Conservation (phyloP, 1,140 invertebrate species). For the Pseudomyrmex gracilis region DNA sequence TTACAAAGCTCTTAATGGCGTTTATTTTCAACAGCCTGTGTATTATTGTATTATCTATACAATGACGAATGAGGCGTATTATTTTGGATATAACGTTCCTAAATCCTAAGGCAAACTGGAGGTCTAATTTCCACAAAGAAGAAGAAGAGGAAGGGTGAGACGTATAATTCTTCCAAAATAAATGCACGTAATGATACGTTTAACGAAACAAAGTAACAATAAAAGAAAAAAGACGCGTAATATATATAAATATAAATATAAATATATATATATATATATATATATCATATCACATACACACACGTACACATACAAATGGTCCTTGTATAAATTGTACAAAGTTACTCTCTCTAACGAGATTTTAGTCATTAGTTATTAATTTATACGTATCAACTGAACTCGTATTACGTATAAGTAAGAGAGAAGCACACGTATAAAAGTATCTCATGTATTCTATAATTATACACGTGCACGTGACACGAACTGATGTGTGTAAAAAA, state of each 20-base stretch:
- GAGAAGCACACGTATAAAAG: background rate
- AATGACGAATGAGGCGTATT: constrained; percentile 76
- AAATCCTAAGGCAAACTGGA: constrained; percentile 75
- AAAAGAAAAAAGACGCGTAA: constrained; percentile 54
- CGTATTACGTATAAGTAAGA: constrained; percentile 15
- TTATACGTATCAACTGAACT: constrained; percentile 55
- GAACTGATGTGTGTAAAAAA: constrained; percentile 3
- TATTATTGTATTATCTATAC: constrained; percentile 56
- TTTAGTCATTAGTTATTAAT: constrained; percentile 80
- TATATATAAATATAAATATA: constrained; percentile 63
- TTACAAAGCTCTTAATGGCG: constrained; percentile 53
- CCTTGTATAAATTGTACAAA: constrained; percentile 83
- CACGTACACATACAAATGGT: constrained; percentile 61
- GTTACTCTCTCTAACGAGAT: constrained; percentile 69
- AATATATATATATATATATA: constrained; percentile 62
- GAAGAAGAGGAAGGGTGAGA: constrained; percentile 66
- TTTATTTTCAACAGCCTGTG: constrained; percentile 67
- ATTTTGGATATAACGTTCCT: constrained; percentile 84
- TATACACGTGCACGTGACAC: constrained; percentile 1
- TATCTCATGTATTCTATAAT: constrained; percentile 35
- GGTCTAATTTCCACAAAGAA: constrained; percentile 67
- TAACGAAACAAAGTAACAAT: constrained; percentile 55
- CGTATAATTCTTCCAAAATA: constrained; percentile 78
- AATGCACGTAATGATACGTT: constrained; percentile 30
- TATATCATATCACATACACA: constrained; percentile 81